A percentile compares a stretch with the other conserved stretches of the same genome.
Evolutionary conservation across 2,888 invertebrate genomes (phyloP).

Genomic region (Suillia variegata): DNA sequence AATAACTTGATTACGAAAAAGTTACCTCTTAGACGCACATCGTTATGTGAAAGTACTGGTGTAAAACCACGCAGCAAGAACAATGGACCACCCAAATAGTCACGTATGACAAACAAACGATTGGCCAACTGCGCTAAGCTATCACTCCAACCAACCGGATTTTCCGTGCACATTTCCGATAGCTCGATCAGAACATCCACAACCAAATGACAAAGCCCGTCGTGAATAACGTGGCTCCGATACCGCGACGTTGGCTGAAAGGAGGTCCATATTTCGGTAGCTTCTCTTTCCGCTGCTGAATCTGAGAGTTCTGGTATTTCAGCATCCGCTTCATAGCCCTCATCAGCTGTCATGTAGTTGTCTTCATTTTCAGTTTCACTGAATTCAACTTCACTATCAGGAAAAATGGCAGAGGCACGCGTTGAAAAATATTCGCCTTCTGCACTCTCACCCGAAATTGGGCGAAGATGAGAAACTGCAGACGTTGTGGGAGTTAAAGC

Average conservation of each 20-base stretch:
- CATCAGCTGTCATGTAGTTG: slow-evolving; percentile 57
- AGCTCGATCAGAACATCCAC: slow-evolving; percentile 58
- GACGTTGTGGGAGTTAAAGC: slow-evolving; percentile 39
- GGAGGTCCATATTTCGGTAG: slow-evolving; percentile 48
- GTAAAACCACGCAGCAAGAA: slow-evolving; percentile 57
- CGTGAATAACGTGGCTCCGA: slow-evolving; percentile 55
- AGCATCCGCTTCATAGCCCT: slow-evolving; percentile 61
- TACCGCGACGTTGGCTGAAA: slow-evolving; percentile 57
- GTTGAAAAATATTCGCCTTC: slow-evolving; percentile 57
- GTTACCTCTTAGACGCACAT: slow-evolving; percentile 49
- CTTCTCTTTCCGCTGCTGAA: slow-evolving; percentile 46
- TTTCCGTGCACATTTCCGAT: slow-evolving; percentile 48
- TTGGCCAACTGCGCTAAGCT: slow-evolving; percentile 55
- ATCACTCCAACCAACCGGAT: slow-evolving; percentile 55
- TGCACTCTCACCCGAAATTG: slow-evolving; percentile 44
- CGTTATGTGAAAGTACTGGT: slow-evolving; percentile 50
- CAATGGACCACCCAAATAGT: slow-evolving; percentile 57
- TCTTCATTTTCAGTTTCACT: slow-evolving; percentile 58
- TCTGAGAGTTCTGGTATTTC: slow-evolving; percentile 57
- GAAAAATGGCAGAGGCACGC: slow-evolving; percentile 50
- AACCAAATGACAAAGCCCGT: slow-evolving; percentile 56
- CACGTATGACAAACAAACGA: slow-evolving; percentile 57
- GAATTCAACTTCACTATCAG: slow-evolving; percentile 56
- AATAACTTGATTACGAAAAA: neutral
- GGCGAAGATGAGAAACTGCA: slow-evolving; percentile 34